Evolutionary conservation across 2,888 invertebrate species (phyloP).

Genomic region (Nemurella pictetii): DNA sequence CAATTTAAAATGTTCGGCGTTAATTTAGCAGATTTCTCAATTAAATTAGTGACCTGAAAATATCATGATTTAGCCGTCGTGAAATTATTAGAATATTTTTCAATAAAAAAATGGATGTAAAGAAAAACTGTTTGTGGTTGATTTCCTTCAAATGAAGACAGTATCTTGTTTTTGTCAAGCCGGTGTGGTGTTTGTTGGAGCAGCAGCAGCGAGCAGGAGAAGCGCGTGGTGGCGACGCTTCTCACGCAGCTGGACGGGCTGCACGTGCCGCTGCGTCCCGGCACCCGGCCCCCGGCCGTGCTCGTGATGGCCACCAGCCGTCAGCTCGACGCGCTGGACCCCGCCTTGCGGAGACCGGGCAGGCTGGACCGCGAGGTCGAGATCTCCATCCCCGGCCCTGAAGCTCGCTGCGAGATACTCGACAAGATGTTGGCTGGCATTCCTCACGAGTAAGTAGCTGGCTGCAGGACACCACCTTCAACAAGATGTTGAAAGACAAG

Average conservation of each 20-base stretch:
- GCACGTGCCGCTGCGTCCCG: too few relatives aligned
- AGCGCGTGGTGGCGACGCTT: conserved; percentile 70
- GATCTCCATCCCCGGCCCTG: conserved; percentile 71
- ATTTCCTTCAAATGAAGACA: too few relatives aligned
- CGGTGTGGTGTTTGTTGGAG: conserved; percentile 18
- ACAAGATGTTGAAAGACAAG: too few relatives aligned
- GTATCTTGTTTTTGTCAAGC: too few relatives aligned
- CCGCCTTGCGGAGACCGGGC: conserved; percentile 75
- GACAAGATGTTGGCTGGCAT: conserved; percentile 62
- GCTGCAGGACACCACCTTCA: too few relatives aligned
- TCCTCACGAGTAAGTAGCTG: conserved; percentile 60
- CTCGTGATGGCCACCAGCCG: conserved; percentile 79
- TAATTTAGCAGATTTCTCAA: too few relatives aligned
- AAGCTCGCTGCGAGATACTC: conserved; percentile 69
- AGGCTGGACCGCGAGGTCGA: conserved; percentile 81
- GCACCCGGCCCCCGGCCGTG: conserved; percentile 54
- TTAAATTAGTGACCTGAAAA: too few relatives aligned
- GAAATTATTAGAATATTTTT: too few relatives aligned
- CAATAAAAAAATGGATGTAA: too few relatives aligned
- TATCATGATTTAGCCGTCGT: too few relatives aligned
- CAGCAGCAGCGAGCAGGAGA: conserved; percentile 69
- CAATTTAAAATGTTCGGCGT: too few relatives aligned
- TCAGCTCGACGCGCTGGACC: conserved; percentile 75
- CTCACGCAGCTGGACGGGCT: conserved; percentile 63
- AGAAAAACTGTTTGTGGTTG: too few relatives aligned